Percentiles rank a stretch among this genome's conserved stretches.
phyloP scores from a whole-genome alignment of 2,113 vertebrate genomes.

The Sclerurus mexicanus region DNA sequence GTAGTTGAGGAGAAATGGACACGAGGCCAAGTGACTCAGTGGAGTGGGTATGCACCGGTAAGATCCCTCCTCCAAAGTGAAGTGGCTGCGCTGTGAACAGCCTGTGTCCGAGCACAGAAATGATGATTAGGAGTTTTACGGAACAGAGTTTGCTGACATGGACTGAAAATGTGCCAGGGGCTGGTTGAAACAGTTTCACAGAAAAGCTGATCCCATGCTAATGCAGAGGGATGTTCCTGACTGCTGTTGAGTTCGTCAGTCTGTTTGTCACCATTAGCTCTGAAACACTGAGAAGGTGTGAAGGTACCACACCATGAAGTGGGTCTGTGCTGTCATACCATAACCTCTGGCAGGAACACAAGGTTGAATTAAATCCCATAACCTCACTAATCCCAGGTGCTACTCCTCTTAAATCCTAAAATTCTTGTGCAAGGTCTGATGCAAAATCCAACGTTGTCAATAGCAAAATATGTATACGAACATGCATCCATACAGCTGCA shows the following conservation, averaged over 20 bases:
- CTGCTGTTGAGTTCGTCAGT: background rate
- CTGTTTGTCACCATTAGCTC: background rate
- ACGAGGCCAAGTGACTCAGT: background rate
- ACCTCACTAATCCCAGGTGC: background rate
- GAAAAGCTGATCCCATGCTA: background rate
- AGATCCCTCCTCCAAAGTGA: background rate
- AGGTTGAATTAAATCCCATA: background rate
- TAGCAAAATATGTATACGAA: background rate
- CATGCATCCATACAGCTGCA: background rate
- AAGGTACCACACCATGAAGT: background rate
- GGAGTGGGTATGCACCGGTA: too few species aligned
- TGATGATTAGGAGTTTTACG: accelerated
- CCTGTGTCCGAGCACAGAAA: background rate
- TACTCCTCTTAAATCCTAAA: background rate
- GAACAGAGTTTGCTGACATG: background rate
- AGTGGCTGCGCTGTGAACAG: background rate
- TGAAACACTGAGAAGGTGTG: background rate
- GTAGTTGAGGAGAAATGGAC: background rate
- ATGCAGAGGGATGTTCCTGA: background rate
- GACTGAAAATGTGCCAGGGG: background rate
- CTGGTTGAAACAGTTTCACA: background rate
- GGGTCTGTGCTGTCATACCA: background rate
- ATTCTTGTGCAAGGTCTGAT: background rate
- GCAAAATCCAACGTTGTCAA: background rate
- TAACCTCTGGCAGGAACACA: background rate